phyloP scores from a whole-genome alignment of 2,113 vertebrate genomes.

The Andinoacara biseriatus region DNA sequence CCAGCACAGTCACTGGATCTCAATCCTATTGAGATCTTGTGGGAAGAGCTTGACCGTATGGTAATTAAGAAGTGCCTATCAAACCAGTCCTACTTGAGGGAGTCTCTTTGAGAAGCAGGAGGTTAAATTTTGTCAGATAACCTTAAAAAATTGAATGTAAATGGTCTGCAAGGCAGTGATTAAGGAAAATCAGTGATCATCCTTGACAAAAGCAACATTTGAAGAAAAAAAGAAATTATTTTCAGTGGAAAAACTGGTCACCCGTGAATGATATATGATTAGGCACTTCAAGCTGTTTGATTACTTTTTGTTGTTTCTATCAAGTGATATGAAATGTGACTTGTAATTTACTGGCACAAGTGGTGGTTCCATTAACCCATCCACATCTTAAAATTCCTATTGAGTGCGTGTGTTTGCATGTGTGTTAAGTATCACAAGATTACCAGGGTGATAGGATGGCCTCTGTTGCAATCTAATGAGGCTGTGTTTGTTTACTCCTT shows the following conservation, averaged over 20 bases:
- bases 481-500: constrained; percentile 71
- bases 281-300: constrained; percentile 12
- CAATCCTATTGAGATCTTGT: background rate
- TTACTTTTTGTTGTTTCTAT: constrained; percentile 17
- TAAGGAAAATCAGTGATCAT: background rate
- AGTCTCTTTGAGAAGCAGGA: background rate
- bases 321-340: constrained; percentile 27
- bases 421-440: constrained; percentile 66
- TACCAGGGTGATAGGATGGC: constrained; percentile 64
- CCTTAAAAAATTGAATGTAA: background rate
- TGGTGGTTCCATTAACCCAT: constrained; percentile 38
- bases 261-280: constrained; percentile 11
- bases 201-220: background rate
- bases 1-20: background rate
- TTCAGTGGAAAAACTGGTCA: background rate
- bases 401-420: background rate
- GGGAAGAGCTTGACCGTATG: background rate
- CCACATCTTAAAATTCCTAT: constrained; percentile 35
- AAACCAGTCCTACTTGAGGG: background rate
- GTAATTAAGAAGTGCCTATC: constrained; percentile 4
- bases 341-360: constrained; percentile 18
- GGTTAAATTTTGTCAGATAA: background rate
- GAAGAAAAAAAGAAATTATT: background rate
- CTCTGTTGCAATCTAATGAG: constrained; percentile 74
- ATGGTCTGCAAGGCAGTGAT: background rate